Conservation (phyloP, 2,113 vertebrate species). For the Beaufortia kweichowensis region DNA sequence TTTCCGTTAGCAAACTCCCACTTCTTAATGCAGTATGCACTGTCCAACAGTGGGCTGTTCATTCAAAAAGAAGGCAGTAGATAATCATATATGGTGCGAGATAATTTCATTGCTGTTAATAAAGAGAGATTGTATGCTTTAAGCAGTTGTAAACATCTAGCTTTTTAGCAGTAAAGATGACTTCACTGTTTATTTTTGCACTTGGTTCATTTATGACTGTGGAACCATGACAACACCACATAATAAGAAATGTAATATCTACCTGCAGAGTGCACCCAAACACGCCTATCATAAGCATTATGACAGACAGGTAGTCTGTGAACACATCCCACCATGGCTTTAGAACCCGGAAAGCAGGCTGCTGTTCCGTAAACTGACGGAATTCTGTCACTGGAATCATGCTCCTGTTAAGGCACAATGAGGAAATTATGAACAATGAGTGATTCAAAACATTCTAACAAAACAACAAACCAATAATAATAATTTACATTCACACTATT, state of each 20-base stretch:
- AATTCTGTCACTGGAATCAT: conserved; percentile 99
- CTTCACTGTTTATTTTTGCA: too few relatives aligned
- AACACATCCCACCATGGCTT: conserved; percentile 99
- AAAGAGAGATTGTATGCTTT: conserved; percentile 5
- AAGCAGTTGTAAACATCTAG: neutral
- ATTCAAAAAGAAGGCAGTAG: conserved; percentile 47
- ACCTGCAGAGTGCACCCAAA: conserved; percentile 98
- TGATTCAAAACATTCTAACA: neutral
- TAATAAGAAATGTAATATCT: conserved; percentile 41
- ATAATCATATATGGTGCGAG: conserved; percentile 2
- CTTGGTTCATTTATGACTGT: neutral
- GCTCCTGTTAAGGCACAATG: conserved; percentile 67
- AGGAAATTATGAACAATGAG: conserved; percentile 19
- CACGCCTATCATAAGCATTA: conserved; percentile 98
- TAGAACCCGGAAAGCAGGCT: conserved; percentile 94
- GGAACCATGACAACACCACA: neutral
- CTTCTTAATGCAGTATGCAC: conserved; percentile 58
- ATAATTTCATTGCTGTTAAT: conserved; percentile 20
- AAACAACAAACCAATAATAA: too few relatives aligned
- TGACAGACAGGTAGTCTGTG: conserved; percentile 92
- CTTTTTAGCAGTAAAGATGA: neutral
- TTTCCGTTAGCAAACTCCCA: conserved; percentile 64
- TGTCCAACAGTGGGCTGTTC: conserved; percentile 54
- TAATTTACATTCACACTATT: too few relatives aligned
- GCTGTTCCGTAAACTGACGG: conserved; percentile 96